Evolutionary conservation across 2,113 vertebrate species (phyloP).

Genomic region (human (Homo sapiens)): GRCh38 chr9:121844501-121845000

Average conservation of each 20-base stretch:
- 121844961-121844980: not conserved
- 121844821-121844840: not conserved
- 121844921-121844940: not conserved
- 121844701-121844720: not conserved
- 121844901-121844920: not conserved
- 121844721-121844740: not conserved
- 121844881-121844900: not conserved
- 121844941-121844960: not conserved
- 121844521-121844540: not conserved
- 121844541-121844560: not conserved
- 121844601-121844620: not conserved
- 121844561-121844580: not conserved
- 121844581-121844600: not conserved
- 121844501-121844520: not conserved
- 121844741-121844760: not conserved
- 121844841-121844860: not conserved
- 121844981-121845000: not conserved
- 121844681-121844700: not conserved
- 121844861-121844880: not conserved
- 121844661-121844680: not conserved
- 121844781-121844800: not conserved
- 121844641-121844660: not conserved
- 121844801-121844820: not conserved
- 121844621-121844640: not conserved
- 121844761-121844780: not conserved